Evolutionary conservation across 1,140 invertebrate genomes (phyloP).

Genomic region (Papilio xuthus): DNA sequence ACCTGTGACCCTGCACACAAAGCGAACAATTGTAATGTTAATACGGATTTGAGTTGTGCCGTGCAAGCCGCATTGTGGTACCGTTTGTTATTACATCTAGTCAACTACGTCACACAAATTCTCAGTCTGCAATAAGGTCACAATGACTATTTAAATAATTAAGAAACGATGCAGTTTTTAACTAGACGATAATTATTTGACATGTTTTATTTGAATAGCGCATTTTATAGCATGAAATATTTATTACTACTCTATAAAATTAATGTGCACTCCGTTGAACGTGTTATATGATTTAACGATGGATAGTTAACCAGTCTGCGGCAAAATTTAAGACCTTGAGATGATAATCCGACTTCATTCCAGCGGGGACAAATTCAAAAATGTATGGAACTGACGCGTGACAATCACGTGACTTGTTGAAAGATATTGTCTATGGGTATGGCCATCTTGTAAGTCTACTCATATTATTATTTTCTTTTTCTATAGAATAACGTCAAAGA

Average conservation of each 20-base stretch:
- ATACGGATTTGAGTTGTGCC: slow-evolving; percentile 33
- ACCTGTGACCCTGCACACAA: slow-evolving; percentile 42
- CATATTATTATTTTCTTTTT: no score
- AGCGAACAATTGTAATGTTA: slow-evolving; percentile 42
- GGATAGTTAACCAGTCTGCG: not conserved
- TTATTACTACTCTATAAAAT: not conserved
- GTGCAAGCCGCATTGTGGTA: slow-evolving; percentile 22
- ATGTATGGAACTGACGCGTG: no score
- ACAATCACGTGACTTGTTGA: no score
- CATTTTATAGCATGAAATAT: not conserved
- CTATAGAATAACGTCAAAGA: no score
- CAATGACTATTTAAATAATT: slow-evolving; percentile 6
- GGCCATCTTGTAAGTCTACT: no score
- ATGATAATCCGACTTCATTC: not conserved
- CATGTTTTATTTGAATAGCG: not conserved
- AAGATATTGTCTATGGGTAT: no score
- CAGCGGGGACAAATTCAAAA: no score
- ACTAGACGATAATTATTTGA: not conserved
- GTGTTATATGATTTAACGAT: not conserved
- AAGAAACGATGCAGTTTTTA: slow-evolving; percentile 12
- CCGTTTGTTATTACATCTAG: slow-evolving; percentile 26
- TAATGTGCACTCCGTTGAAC: not conserved
- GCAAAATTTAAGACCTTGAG: not conserved
- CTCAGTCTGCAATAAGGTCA: slow-evolving; percentile 7
- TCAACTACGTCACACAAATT: slow-evolving; percentile 1